phyloP scores from a whole-genome alignment of 2,113 vertebrate genomes.

The Zosterops lateralis region DNA sequence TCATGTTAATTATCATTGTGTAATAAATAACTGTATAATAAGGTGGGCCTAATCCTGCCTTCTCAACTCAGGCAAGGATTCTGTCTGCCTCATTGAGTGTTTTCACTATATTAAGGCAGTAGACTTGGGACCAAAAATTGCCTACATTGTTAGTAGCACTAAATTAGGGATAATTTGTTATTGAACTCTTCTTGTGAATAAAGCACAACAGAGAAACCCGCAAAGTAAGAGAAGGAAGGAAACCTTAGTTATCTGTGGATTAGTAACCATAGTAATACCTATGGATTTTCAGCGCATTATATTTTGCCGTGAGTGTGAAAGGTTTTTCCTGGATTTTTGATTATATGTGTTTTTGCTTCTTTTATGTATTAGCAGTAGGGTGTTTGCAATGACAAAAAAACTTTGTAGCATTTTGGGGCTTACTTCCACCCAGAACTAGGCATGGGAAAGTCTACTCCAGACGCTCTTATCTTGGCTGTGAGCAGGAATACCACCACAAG shows the following conservation, averaged over 20 bases:
- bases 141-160: background rate
- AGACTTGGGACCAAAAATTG: background rate
- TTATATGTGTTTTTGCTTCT: background rate
- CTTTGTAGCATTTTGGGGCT: background rate
- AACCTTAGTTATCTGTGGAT: background rate
- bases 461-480: background rate
- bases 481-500: background rate
- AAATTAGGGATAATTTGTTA: slow-evolving; percentile 45
- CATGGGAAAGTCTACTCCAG: background rate
- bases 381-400: background rate
- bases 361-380: background rate
- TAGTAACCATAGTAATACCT: slow-evolving; percentile 38
- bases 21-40: slow-evolving; percentile 54
- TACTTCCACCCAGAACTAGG: background rate
- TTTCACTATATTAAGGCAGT: background rate
- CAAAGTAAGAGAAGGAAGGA: background rate
- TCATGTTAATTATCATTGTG: slow-evolving; percentile 18
- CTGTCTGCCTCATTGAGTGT: background rate
- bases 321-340: background rate
- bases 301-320: background rate
- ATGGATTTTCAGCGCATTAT: background rate
- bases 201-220: background rate
- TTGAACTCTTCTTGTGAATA: slow-evolving; percentile 14
- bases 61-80: background rate
- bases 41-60: background rate